phyloP scores from a whole-genome alignment of 2,888 invertebrate genomes.

The Cylindroiulus punctatus region DNA sequence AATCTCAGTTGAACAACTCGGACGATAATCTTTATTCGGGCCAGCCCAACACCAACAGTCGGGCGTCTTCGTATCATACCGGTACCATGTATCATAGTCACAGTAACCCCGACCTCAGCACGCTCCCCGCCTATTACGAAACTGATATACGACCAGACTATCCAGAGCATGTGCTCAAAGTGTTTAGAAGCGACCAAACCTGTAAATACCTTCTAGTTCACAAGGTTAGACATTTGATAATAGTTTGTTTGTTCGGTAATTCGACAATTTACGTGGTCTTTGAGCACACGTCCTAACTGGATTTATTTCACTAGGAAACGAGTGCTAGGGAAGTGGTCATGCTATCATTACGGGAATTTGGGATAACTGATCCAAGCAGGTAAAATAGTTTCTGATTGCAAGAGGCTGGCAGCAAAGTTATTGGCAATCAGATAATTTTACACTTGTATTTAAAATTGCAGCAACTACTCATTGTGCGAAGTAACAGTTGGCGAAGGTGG shows the following conservation, averaged over 20 bases:
- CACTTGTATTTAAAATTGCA: slow-evolving; percentile 60
- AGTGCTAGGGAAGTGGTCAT: slow-evolving; percentile 86
- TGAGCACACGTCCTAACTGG: slow-evolving; percentile 54
- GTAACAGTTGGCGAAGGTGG: slow-evolving; percentile 95
- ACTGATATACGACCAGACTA: slow-evolving; percentile 73
- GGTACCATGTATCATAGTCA: slow-evolving; percentile 81
- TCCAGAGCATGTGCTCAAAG: slow-evolving; percentile 96
- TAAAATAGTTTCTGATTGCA: slow-evolving; percentile 2
- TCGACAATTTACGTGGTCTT: not conserved
- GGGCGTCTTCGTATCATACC: slow-evolving; percentile 57
- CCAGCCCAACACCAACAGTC: slow-evolving; percentile 57
- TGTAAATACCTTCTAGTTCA: slow-evolving; percentile 97
- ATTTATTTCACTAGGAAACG: slow-evolving; percentile 69
- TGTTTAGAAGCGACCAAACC: slow-evolving; percentile 93
- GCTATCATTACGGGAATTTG: slow-evolving; percentile 95
- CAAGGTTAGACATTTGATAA: slow-evolving; percentile 71
- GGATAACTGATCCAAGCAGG: slow-evolving; percentile 90
- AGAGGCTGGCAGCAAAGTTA: not conserved
- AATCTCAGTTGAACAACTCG: slow-evolving; percentile 61
- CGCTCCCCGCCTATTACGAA: slow-evolving; percentile 59
- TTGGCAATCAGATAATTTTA: not conserved
- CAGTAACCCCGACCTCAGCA: slow-evolving; percentile 82
- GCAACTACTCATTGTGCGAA: slow-evolving; percentile 94
- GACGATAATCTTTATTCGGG: slow-evolving; percentile 61
- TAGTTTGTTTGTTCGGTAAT: not conserved